These are phyloP conservation scores for Calephelis virginiensis DNA, from an alignment of 1,140 invertebrate genomes.

Conservation along the genomic window DNA sequence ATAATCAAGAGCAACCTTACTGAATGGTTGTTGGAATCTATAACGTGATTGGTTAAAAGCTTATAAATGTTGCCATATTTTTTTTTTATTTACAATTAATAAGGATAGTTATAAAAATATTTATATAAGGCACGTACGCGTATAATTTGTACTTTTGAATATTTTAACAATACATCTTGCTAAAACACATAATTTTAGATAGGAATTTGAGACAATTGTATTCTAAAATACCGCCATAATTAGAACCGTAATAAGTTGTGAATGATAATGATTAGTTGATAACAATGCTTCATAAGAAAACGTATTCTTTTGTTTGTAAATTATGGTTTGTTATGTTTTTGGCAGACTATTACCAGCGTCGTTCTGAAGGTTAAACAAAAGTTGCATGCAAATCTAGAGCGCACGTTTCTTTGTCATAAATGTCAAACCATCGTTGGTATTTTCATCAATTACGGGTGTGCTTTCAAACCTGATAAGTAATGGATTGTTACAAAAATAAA, in stretches of 20 bases:
- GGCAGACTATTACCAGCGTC: not conserved
- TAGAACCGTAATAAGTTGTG: not conserved
- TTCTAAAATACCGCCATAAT: not conserved
- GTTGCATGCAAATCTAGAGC: constrained; percentile 8
- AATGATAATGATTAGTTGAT: not conserved
- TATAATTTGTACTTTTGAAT: no score
- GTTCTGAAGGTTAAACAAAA: constrained; percentile 7
- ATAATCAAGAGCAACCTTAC: no score
- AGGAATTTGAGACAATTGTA: no score
- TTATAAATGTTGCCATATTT: no score
- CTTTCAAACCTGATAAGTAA: constrained; percentile 8
- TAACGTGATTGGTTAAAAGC: no score
- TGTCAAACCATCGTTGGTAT: constrained; percentile 1
- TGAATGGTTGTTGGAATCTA: no score
- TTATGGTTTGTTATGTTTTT: constrained; percentile 4
- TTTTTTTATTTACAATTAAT: no score
- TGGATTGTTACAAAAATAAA: constrained; percentile 13
- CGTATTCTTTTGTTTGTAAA: constrained; percentile 7
- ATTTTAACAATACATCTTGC: no score
- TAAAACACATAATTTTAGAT: no score
- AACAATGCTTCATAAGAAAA: not conserved
- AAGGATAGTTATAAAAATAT: no score
- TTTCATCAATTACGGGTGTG: constrained; percentile 5
- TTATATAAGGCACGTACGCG: no score
- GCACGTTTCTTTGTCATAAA: constrained; percentile 9